Conservation (phyloP, 2,797 vertebrate species). For the Lacerta agilis region DNA sequence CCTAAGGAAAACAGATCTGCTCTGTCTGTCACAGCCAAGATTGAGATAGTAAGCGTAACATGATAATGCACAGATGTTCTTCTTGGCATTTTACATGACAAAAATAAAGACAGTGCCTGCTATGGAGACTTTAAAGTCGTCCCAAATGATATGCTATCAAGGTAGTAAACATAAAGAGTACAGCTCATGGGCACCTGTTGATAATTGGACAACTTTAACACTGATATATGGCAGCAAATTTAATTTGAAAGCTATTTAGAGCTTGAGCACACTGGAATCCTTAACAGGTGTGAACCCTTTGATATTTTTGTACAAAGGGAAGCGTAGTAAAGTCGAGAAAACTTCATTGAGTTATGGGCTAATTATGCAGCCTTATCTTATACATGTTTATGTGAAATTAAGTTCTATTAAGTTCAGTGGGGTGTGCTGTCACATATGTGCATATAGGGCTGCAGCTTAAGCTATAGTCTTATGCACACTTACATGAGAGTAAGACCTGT, state of each 20-base stretch:
- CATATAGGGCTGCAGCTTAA: not conserved
- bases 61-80: conserved; percentile 12
- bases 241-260: conserved; percentile 17
- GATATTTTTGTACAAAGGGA: not conserved
- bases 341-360: rapidly evolving
- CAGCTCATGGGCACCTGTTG: conserved; percentile 26
- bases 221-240: conserved; percentile 26
- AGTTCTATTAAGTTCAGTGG: not conserved
- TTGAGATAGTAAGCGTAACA: conserved; percentile 16
- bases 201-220: conserved; percentile 22
- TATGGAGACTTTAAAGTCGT: conserved; percentile 19
- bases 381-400: not conserved
- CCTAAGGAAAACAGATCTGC: conserved; percentile 51
- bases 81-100: conserved; percentile 47
- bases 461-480: conserved; percentile 12
- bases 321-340: not conserved
- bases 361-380: not conserved
- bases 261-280: conserved; percentile 11
- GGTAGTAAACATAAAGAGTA: conserved; percentile 8
- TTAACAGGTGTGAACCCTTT: not conserved
- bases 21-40: conserved; percentile 15
- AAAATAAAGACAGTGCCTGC: conserved; percentile 26
- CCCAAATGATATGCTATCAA: conserved; percentile 24
- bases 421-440: not conserved
- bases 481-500: not conserved